Conservation (phyloP, 2,113 vertebrate species). For the Triplophysa siluroides region DNA sequence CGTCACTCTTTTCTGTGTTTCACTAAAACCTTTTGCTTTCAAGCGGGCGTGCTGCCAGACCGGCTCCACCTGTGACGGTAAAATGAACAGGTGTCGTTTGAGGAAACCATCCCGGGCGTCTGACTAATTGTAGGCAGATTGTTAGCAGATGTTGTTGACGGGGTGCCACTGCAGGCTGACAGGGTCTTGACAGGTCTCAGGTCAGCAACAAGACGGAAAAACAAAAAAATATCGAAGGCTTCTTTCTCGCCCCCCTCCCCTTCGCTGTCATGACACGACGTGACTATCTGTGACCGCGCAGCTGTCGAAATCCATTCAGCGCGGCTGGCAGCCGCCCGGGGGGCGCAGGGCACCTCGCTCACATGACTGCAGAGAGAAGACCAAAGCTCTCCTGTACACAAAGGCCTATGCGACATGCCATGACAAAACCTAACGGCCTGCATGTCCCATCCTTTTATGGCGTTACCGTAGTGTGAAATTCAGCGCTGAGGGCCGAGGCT, state of each 20-base stretch:
- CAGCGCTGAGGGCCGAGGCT: neutral
- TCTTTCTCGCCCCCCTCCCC: constrained; percentile 16
- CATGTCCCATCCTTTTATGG: constrained; percentile 35
- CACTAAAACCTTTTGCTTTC: neutral
- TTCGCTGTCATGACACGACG: constrained; percentile 65
- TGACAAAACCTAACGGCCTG: constrained; percentile 39
- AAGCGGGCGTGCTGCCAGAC: constrained; percentile 6
- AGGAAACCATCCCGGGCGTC: constrained; percentile 36
- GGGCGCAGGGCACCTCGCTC: constrained; percentile 57
- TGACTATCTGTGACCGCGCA: constrained; percentile 67
- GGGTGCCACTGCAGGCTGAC: constrained; percentile 58
- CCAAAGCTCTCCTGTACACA: constrained; percentile 46
- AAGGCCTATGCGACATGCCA: constrained; percentile 41
- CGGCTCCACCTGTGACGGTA: neutral
- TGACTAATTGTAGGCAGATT: constrained; percentile 53
- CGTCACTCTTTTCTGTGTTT: constrained; percentile 12
- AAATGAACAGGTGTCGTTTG: constrained; percentile 50
- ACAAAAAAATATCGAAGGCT: constrained; percentile 13
- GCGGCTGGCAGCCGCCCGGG: constrained; percentile 53
- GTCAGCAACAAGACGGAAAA: constrained; percentile 42
- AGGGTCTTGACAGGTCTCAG: constrained; percentile 57
- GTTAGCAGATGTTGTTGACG: constrained; percentile 58
- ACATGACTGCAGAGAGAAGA: constrained; percentile 37
- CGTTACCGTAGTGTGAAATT: neutral
- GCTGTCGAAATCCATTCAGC: constrained; percentile 71